These are phyloP conservation scores for Lomographa bimaculata DNA, from an alignment of 2,888 invertebrate genomes.

Conservation along the genomic window DNA sequence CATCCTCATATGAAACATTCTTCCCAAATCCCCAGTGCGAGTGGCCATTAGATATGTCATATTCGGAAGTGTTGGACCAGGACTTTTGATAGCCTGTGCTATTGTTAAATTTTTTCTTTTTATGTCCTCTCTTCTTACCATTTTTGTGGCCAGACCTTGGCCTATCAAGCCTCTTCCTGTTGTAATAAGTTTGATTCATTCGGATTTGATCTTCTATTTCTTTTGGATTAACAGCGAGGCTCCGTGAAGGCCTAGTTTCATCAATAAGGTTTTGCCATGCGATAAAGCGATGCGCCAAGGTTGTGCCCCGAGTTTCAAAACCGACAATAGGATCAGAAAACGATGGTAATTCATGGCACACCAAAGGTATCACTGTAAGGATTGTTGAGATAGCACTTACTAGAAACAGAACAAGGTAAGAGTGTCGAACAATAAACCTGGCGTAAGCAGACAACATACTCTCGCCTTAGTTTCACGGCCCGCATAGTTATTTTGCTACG, in stretches of 20 bases:
- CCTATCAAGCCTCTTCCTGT: constrained; percentile 56
- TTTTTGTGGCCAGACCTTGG: constrained; percentile 61
- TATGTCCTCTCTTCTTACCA: constrained; percentile 62
- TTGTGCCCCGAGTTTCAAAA: constrained; percentile 96
- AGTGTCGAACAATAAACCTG: constrained; percentile 76
- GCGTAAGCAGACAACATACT: constrained; percentile 77
- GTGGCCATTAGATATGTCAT: constrained; percentile 63
- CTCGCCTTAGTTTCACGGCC: constrained; percentile 50
- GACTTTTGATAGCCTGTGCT: constrained; percentile 57
- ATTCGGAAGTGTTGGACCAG: constrained; percentile 46
- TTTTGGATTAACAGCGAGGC: constrained; percentile 89
- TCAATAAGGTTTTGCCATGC: constrained; percentile 94
- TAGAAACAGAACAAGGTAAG: constrained; percentile 67
- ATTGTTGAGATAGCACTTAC: constrained; percentile 66
- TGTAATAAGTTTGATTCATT: constrained; percentile 68
- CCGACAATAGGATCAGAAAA: constrained; percentile 96
- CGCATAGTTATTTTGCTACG: constrained; percentile 64
- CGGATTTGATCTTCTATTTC: constrained; percentile 82
- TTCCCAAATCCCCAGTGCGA: constrained; percentile 84
- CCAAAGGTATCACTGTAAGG: constrained; percentile 68
- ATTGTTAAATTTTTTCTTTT: constrained; percentile 62
- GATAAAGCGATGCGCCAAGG: constrained; percentile 89
- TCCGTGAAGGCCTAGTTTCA: constrained; percentile 87
- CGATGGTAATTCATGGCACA: constrained; percentile 84
- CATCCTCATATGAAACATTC: constrained; percentile 83